Conservation (phyloP, 2,888 invertebrate genomes). For the Rhogogaster chlorosoma region DNA sequence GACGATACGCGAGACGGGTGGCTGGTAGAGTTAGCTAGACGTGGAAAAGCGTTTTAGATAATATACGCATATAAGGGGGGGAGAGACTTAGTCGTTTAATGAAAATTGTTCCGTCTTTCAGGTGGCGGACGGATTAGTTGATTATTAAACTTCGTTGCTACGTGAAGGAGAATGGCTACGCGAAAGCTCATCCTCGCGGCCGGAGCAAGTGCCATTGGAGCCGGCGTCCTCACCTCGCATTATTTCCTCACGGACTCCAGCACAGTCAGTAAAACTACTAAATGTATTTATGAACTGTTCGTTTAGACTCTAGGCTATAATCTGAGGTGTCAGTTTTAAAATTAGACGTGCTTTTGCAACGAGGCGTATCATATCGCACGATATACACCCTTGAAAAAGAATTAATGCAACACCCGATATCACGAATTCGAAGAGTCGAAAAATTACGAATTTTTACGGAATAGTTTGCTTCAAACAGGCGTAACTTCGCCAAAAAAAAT, state of each 20-base stretch:
- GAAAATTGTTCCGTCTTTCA: background rate
- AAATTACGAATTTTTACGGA: no score
- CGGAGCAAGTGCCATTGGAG: slow-evolving; percentile 81
- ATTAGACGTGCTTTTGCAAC: background rate
- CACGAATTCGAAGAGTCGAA: no score
- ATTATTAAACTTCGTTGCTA: background rate
- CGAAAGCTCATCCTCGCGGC: slow-evolving; percentile 81
- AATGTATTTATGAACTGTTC: background rate
- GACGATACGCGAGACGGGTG: background rate
- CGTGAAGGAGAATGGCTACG: slow-evolving; percentile 77
- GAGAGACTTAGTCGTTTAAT: background rate
- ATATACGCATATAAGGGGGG: background rate
- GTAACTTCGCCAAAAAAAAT: no score
- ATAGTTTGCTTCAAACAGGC: no score
- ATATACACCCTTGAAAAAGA: no score
- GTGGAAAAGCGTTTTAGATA: background rate
- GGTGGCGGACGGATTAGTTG: background rate
- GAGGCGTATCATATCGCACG: background rate
- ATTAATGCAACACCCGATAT: no score
- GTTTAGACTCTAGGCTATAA: background rate
- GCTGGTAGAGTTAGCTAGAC: background rate
- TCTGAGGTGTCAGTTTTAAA: background rate
- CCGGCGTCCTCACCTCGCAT: slow-evolving; percentile 83
- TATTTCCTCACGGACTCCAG: slow-evolving; percentile 80
- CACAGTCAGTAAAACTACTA: slow-evolving; percentile 65